Conservation (phyloP, 2,888 invertebrate species). For the Aporophyla nigra region DNA sequence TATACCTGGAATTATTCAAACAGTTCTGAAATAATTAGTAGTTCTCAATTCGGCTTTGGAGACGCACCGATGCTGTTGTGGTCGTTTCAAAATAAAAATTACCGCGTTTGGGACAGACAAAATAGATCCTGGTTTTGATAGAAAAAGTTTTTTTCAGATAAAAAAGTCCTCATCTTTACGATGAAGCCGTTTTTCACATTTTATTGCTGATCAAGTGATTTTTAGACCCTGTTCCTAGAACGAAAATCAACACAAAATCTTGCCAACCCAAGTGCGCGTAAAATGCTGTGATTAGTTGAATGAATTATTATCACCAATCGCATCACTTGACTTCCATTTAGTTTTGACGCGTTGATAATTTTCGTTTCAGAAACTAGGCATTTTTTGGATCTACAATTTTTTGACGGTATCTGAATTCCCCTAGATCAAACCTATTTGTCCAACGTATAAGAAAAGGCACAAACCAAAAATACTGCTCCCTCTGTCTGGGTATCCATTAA, state of each 20-base stretch:
- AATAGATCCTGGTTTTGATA: not conserved
- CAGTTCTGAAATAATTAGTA: not conserved
- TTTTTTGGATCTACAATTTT: not conserved
- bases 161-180: not conserved
- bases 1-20: slow-evolving; percentile 86
- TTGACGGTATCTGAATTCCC: not conserved
- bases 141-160: too few species aligned
- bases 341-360: not conserved
- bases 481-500: slow-evolving; percentile 94
- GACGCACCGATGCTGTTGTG: not conserved
- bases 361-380: not conserved
- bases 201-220: not conserved
- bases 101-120: not conserved
- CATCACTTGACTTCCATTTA: not conserved
- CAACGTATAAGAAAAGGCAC: slow-evolving; percentile 15
- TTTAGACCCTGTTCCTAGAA: not conserved
- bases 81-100: not conserved
- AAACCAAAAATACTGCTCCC: slow-evolving; percentile 93
- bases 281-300: not conserved
- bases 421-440: not conserved
- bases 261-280: not conserved
- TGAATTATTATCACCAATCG: not conserved
- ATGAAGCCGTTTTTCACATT: not conserved
- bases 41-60: too few species aligned
- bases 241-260: not conserved